A percentile compares a stretch with the other conserved stretches of the same genome.
Evolutionary conservation across 2,888 invertebrate genomes (phyloP).

Genomic region (Priapulus caudatus): DNA sequence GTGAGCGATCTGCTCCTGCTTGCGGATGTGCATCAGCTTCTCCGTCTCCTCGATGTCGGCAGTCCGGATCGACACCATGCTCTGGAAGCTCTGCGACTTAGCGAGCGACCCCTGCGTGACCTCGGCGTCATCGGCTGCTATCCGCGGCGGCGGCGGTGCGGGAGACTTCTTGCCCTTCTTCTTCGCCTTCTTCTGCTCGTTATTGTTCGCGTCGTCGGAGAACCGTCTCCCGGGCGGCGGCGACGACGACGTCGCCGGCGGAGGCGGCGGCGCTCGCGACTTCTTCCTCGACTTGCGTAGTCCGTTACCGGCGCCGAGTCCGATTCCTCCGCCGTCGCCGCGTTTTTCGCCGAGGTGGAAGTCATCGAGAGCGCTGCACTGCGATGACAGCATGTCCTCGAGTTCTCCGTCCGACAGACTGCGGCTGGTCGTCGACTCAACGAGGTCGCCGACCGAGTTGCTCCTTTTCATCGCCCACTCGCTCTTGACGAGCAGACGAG

Average conservation of each 20-base stretch:
- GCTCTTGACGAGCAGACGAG: neutral
- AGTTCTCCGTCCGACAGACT: neutral
- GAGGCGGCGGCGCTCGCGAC: neutral
- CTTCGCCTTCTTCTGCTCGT: neutral
- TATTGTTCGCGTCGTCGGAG: neutral
- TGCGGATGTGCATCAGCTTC: no score
- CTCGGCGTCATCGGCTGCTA: neutral
- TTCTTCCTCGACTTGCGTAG: constrained; percentile 1
- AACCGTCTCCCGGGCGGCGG: neutral
- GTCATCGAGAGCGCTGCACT: no score
- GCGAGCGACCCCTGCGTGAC: neutral
- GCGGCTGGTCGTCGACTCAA: neutral
- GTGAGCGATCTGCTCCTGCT: no score
- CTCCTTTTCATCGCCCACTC: constrained; percentile 3
- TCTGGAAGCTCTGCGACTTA: neutral
- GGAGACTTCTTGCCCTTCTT: neutral
- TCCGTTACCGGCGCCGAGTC: neutral
- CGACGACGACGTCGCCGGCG: neutral
- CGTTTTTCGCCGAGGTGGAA: neutral
- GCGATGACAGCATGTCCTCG: neutral
- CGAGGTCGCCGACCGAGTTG: constrained; percentile 1
- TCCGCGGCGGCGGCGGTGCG: neutral
- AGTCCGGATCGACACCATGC: neutral
- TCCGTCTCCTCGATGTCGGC: neutral
- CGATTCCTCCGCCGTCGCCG: neutral